phyloP scores from a whole-genome alignment of 2,797 vertebrate species.

The Oreortyx pictus region DNA sequence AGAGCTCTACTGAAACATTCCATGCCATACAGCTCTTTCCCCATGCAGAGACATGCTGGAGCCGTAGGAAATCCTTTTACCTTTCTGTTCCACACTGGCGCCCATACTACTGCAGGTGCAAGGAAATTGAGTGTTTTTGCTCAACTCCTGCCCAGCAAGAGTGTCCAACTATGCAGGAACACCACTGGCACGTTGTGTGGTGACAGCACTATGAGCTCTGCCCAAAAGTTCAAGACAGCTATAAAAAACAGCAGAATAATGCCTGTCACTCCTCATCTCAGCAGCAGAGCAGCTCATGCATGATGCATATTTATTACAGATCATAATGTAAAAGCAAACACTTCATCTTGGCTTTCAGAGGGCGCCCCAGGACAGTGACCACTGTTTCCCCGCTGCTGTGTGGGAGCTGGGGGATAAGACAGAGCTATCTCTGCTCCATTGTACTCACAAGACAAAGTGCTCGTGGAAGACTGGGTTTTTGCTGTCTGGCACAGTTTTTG shows the following conservation, averaged over 20 bases:
- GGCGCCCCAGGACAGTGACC: not conserved
- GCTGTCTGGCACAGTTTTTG: slow-evolving; percentile 70
- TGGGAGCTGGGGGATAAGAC: accelerated
- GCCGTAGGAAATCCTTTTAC: slow-evolving; percentile 24
- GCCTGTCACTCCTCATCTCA: slow-evolving; percentile 53
- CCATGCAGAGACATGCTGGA: not conserved
- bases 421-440: not conserved
- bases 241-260: slow-evolving; percentile 44
- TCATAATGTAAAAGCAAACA: not conserved
- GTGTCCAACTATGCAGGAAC: not conserved
- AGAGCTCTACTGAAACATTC: not conserved
- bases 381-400: not conserved
- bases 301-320: not conserved
- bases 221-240: slow-evolving; percentile 31
- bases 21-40: not conserved
- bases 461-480: slow-evolving; percentile 77
- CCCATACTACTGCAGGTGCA: not conserved
- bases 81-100: not conserved
- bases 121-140: not conserved
- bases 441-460: slow-evolving; percentile 81
- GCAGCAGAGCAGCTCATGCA: slow-evolving; percentile 22
- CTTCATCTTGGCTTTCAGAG: accelerated
- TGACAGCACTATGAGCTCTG: slow-evolving; percentile 9
- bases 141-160: not conserved
- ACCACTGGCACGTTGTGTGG: not conserved